These are phyloP conservation scores for Atopsyche davidsoni DNA, from an alignment of 1,140 invertebrate species.

Conservation along the genomic window DNA sequence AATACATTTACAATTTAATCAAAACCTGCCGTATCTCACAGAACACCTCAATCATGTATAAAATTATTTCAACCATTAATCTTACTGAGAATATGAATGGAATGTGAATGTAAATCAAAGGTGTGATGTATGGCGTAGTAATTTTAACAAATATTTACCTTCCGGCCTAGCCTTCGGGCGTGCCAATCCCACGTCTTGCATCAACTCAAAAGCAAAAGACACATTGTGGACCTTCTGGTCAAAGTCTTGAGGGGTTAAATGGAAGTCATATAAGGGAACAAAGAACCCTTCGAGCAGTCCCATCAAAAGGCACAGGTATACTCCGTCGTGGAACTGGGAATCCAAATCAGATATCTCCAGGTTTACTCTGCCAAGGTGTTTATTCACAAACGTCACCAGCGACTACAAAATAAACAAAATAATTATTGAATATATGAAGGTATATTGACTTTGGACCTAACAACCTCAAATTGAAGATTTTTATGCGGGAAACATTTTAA, in stretches of 20 bases:
- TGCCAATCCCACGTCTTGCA: conserved; percentile 94
- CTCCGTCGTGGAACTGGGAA: conserved; percentile 95
- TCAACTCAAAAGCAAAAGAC: conserved; percentile 92
- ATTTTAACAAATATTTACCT: conserved; percentile 54
- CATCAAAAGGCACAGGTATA: conserved; percentile 91
- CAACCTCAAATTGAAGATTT: no score
- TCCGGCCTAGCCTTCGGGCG: conserved; percentile 94
- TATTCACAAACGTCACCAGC: conserved; percentile 95
- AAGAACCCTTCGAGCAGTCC: conserved; percentile 97
- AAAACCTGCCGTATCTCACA: not conserved
- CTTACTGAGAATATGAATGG: conserved; percentile 6
- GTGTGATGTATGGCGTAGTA: no score
- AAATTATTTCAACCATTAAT: conserved; percentile 15
- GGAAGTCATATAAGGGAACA: conserved; percentile 92
- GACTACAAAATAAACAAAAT: conserved; percentile 51
- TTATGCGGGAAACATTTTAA: no score
- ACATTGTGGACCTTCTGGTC: conserved; percentile 97
- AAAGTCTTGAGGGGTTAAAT: conserved; percentile 82
- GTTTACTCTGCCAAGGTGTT: conserved; percentile 95
- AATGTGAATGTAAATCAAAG: no score
- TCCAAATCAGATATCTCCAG: conserved; percentile 92
- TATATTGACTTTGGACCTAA: no score
- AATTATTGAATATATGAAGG: conserved; percentile 1
- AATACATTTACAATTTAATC: conserved; percentile 11
- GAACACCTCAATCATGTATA: not conserved